Evolutionary conservation across 2,113 vertebrate genomes (phyloP), one percentile per base, ranked within the genome.

Genomic region (Brienomyrus brachyistius): DNA sequence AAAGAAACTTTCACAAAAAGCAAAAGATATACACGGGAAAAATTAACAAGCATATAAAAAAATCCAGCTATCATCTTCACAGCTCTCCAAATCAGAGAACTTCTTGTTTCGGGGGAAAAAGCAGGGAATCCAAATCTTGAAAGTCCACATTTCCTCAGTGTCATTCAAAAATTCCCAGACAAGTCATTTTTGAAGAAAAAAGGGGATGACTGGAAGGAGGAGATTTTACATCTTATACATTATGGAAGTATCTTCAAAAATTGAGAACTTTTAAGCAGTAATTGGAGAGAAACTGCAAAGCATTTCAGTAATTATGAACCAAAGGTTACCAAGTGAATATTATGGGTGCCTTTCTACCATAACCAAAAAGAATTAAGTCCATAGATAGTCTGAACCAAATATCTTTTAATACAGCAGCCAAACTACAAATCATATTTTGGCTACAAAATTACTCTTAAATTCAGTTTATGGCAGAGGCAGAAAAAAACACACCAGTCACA

Each of bases 151-250:
- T 74, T 80, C 40, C 45, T 40, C 62, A 70, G 62, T 31, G n/a
- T 31, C 51, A 88, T 77, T 88, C 88, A 48, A 82, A 48, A 82
- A 48, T 54, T 77, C 74, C 70, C 40, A 87, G 80, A 59, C 23
- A 86, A 54, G 47, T 74, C 56, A 85, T 88, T 88, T 82, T 59
- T 56, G 35, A 51, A 87, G 62, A 13, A 70, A 87, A 74, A 90
- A 56, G 8, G 17, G 51, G 23, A 15, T 86, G 48, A 86, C 9
- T 80, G 74, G 74, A 35, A 77, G 70, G 31, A 77, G 13, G 6
- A 19, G 1, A 43, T 80, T 80, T 80, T 43, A 43, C 74, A 77
- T 77, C 19, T 77, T 77, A 43, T 85, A 45, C 21, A 31, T 19
- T 62, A 62, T 13, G 10, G 19, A 51, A 89, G 66, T 15, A 48